Percentiles rank a stretch among this genome's conserved stretches.
Conservation (phyloP, 2,888 invertebrate genomes). For the Nemoura dubitans region DNA sequence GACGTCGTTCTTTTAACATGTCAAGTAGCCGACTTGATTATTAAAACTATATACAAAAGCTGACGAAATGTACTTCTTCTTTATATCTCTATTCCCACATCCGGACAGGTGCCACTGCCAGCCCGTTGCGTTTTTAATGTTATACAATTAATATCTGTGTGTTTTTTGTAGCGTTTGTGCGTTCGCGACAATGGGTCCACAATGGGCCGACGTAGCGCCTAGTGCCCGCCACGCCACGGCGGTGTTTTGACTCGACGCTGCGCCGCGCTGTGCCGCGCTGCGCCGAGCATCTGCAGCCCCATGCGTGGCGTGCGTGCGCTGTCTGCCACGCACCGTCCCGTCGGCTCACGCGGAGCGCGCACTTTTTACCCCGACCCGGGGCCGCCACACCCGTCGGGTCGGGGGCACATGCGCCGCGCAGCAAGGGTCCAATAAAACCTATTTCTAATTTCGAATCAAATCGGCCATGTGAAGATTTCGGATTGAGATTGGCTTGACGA, state of each 20-base stretch:
- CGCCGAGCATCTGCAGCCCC: not conserved
- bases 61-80: slow-evolving; percentile 22
- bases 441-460: not conserved
- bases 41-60: not conserved
- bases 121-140: slow-evolving; percentile 2
- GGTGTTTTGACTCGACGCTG: not conserved
- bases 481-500: not conserved
- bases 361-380: not conserved
- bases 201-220: slow-evolving; percentile 20
- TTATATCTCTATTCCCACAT: slow-evolving; percentile 42
- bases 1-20: not conserved
- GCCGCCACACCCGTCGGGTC: no score
- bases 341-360: not conserved
- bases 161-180: slow-evolving; percentile 1
- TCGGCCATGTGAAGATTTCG: slow-evolving; percentile 7
- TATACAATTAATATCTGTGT: slow-evolving; percentile 40
- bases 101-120: slow-evolving; percentile 44
- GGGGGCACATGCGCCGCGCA: not conserved
- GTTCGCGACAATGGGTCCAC: slow-evolving; percentile 34
- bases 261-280: no score
- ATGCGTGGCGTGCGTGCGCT: not conserved
- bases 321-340: not conserved
- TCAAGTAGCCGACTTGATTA: not conserved
- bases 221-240: not conserved
- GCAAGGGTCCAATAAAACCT: not conserved